phyloP scores from a whole-genome alignment of 2,113 vertebrate species.

The Indicator indicator region DNA sequence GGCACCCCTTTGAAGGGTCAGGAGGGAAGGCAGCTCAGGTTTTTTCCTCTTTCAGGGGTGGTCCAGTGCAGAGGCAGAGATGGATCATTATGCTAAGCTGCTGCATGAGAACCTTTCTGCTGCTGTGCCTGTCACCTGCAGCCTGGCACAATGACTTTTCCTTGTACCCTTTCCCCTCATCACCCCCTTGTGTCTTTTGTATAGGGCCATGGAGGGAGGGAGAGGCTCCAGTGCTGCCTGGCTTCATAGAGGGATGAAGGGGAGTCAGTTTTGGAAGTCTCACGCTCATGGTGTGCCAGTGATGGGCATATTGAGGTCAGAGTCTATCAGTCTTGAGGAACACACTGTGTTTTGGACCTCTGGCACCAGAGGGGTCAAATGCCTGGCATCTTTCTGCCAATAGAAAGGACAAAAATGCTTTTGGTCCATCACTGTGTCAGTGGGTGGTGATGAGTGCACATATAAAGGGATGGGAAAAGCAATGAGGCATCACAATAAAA shows the following conservation, averaged over 20 bases:
- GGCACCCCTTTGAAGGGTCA: neutral
- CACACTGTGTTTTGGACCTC: neutral
- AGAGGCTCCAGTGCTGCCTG: neutral
- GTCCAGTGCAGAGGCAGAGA: rapidly evolving
- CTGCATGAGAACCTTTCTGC: neutral
- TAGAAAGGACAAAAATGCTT: neutral
- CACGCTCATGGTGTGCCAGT: rapidly evolving
- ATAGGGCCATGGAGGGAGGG: neutral
- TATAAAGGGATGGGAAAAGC: neutral
- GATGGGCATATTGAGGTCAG: rapidly evolving
- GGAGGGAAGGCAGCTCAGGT: neutral
- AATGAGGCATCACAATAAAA: neutral
- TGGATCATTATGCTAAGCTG: neutral
- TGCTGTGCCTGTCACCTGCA: neutral
- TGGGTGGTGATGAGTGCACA: neutral
- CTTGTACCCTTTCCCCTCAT: neutral
- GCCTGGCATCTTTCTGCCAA: neutral
- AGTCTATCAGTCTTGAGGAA: neutral
- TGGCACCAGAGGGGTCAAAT: neutral
- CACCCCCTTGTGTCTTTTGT: neutral
- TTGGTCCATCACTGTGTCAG: neutral
- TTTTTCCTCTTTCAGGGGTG: neutral
- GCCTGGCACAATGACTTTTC: neutral
- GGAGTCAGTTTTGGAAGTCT: neutral
- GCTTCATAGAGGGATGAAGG: neutral